Conservation (phyloP, 2,113 vertebrate genomes). For the Charadrius vociferus region DNA sequence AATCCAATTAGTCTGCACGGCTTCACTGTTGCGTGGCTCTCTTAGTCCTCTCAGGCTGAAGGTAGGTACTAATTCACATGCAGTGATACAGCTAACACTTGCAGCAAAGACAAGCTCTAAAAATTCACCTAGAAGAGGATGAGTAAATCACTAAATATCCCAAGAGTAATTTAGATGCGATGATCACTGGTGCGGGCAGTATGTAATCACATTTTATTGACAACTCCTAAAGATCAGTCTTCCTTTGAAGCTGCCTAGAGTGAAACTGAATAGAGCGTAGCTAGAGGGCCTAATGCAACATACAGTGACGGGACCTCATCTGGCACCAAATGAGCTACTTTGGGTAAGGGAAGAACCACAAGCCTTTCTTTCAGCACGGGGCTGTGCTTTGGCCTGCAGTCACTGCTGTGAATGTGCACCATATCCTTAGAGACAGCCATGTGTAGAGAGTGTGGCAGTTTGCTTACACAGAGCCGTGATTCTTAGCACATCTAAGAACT, state of each 20-base stretch:
- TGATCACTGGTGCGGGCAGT: slow-evolving; percentile 8
- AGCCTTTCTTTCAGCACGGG: neutral
- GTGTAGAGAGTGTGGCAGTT: neutral
- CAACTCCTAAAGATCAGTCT: slow-evolving; percentile 24
- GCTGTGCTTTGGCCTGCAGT: neutral
- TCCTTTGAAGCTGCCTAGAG: neutral
- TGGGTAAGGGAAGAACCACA: neutral
- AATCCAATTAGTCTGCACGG: slow-evolving; percentile 7
- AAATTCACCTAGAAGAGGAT: neutral
- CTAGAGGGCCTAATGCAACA: neutral
- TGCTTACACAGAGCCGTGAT: neutral
- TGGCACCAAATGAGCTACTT: neutral
- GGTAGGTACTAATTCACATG: neutral
- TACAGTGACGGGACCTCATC: neutral
- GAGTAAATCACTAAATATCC: slow-evolving; percentile 26
- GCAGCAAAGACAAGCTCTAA: neutral
- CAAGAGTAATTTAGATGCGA: slow-evolving; percentile 18
- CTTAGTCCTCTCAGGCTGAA: neutral
- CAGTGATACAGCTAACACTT: neutral
- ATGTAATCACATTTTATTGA: slow-evolving; percentile 40
- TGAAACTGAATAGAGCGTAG: accelerated
- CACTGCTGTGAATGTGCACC: neutral
- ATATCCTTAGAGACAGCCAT: neutral
- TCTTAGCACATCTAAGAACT: neutral
- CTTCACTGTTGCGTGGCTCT: neutral